Evolutionary conservation across 2,888 invertebrate genomes (phyloP), one percentile per base, ranked within the genome.

Genomic region (Tenthredo notha): DNA sequence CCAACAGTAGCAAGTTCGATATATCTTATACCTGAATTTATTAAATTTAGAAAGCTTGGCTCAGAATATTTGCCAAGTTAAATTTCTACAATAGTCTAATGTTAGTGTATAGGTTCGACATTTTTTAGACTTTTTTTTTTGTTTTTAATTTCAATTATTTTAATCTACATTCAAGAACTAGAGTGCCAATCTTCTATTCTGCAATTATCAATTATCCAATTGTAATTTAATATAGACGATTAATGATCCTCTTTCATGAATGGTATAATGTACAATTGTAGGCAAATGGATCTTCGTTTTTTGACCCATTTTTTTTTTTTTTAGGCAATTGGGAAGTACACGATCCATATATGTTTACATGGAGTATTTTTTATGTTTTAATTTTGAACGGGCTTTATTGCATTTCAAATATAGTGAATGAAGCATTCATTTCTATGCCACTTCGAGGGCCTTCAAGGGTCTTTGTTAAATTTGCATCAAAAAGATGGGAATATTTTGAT

Each of bases 401-500:
- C 75, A 50, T 47, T 18, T 72, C 3, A n/a, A n/a, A 12, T 29
- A 75, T 47, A 1, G 40, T 21, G n/a, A 25, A 21, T 12, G 15
- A 74, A 25, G 9, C 4, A 70, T 33, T 12, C n/a, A 7, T 70
- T 33, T 33, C 9, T 18, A 70, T 7, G 33, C 37, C 25, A 70
- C 70, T 18, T 61, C 12, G 12, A 21, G 21, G 1, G 61, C 2
- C 12, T n/a, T 61, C 12, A 25, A 21, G 21, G 1, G 61, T 7
- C 12, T n/a, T 72, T 25, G 21, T 84, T n/a, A 37, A 40, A 83
- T 84, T 84, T 40, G 58, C 6, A 43, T 65, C 78, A 80, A 29
- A 67, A 65, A 21, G 40, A 82, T 3, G 3, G 58, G n/a, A 70
- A 33, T 67, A 54, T 84, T 77, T 75, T 82, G 25, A 74, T n/a